Evolutionary conservation across 2,797 vertebrate species (phyloP), one percentile per base, ranked within the genome.

Genomic region (Poecilia picta): DNA sequence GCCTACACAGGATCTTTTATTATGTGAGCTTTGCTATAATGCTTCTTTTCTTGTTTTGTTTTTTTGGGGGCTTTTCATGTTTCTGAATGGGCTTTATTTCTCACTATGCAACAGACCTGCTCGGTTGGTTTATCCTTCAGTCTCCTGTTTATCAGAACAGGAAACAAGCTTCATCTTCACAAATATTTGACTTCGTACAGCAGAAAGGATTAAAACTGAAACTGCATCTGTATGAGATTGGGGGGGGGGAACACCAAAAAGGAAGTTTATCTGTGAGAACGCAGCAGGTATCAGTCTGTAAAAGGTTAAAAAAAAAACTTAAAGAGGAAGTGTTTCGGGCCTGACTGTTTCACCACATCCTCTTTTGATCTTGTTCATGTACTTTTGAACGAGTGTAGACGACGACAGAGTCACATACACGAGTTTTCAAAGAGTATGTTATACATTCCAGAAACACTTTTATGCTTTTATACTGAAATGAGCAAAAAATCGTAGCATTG

Each of bases 341-440:
- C 45, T 3, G 80, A 82, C 64, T 78, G 57, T 66, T 83, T 4
- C 8, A 81, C 88, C 85, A 87, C 84, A 91, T 93, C 90, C 89
- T 85, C 81, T 89, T 93, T 90, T 85, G 62, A 82, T 85, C 55
- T 86, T 75, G 80, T 62, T 75, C 66, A 4, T 51, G 53, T 18
- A 73, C 62, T 49, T 51, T 74, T 79, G 25, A n/a, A 13, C 76
- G 72, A 53, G 39, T 1, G 0, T 57, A 3, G 41, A 53, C 31
- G n/a, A 28, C 31, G 51, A 47, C 39, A 46, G 39, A n/a, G 13
- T 5, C 20, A 43, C 43, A 74, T 4, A 23, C 53, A 62, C 10
- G 59, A 25, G 18, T 41, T 59, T 59, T n/a, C 6, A 16, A 15
- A 25, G 41, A 13, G 20, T 12, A 20, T 8, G 74, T 8, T 8